Evolutionary conservation across 2,113 vertebrate species (phyloP), one percentile per base, ranked within the genome.

Genomic region (Prunella fulvescens): DNA sequence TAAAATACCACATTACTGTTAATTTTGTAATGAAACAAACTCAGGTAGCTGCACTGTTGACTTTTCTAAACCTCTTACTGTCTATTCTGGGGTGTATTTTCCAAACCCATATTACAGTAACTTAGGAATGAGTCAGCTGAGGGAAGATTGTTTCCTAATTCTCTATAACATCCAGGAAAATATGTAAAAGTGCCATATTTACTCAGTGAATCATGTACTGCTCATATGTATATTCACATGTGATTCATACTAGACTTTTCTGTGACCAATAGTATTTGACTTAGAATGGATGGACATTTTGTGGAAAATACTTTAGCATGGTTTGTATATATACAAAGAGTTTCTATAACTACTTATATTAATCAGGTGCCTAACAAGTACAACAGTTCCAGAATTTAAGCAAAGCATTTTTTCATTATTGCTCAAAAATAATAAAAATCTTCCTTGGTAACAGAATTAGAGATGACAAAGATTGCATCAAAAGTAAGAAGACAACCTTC

Each of bases 31-130:
- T 58, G 90, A 90, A 94, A 93, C 58, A 97, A 98, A 97, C 97
- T 98, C 97, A 98, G 97, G 98, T 97, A 97, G 96, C 97, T 90
- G 91, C 97, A 90, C 91, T 97, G 81, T 96, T 97, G 95, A 95
- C 94, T 97, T 98, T 94, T 96, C 91, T 97, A 95, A 93, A 90
- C 70, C 95, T 95, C 92, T 93, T 91, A 88, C 82, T 88, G 72
- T 72, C 92, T 94, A 31, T 56, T 88, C 65, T 93, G 92, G 58
- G 78, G 51, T 84, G 48, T 96, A 57, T 96, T 96, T 96, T 92
- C 84, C 91, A 83, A 91, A 91, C 66, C 82, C 57, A 16, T 81
- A 45, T 88, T 96, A 86, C 85, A 78, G 17, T 93, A 74, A 96
- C 95, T 81, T 93, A 85, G 74, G 97, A 97, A 94, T 93, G 85